Conservation (phyloP, 2,888 invertebrate genomes). For the Ceraclea dissimilis region DNA sequence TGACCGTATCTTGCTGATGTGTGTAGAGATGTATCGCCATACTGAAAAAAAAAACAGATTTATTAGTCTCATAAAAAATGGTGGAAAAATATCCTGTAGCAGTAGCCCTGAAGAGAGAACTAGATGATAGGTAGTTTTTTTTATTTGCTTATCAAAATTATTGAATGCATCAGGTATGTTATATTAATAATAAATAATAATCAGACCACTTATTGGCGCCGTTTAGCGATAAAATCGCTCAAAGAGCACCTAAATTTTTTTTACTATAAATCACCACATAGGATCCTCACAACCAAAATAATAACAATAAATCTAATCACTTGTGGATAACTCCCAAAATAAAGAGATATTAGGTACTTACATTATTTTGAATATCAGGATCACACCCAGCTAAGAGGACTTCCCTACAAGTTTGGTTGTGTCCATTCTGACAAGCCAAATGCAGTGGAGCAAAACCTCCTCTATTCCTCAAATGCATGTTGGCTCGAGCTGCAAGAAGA, state of each 20-base stretch:
- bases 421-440: conserved; percentile 92
- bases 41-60: conserved; percentile 50
- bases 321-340: too few species aligned
- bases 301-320: too few species aligned
- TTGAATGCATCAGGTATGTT: too few species aligned
- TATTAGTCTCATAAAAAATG: not conserved
- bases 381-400: conserved; percentile 80
- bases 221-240: too few species aligned
- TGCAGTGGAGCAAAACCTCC: conserved; percentile 93
- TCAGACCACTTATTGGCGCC: too few species aligned
- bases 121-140: not conserved
- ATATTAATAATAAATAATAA: too few species aligned
- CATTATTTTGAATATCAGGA: conserved; percentile 86
- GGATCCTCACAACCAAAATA: too few species aligned
- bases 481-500: conserved; percentile 58
- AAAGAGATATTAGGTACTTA: too few species aligned
- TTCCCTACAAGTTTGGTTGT: conserved; percentile 89
- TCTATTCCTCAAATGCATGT: conserved; percentile 63
- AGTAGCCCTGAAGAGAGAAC: not conserved
- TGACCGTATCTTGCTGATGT: conserved; percentile 94
- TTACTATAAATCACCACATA: too few species aligned
- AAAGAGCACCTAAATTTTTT: too few species aligned
- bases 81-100: not conserved
- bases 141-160: not conserved
- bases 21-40: conserved; percentile 91